Evolutionary conservation across 2,888 invertebrate genomes (phyloP).

Genomic region (Tetragnatha montana): DNA sequence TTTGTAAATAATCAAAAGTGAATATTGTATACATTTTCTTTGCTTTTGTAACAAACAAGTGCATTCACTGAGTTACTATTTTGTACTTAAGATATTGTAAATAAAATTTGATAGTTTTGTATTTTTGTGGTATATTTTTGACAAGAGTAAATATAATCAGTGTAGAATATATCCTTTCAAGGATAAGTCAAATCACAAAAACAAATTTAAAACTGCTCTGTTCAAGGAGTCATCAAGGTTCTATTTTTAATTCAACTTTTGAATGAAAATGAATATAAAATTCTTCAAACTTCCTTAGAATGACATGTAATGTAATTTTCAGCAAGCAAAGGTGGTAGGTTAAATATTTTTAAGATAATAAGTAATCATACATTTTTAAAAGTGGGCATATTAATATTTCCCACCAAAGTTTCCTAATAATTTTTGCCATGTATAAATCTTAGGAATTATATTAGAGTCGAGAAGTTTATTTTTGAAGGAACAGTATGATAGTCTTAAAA

Average conservation of each 20-base stretch:
- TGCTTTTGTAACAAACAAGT: conserved; percentile 34
- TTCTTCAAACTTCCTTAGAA: too few relatives aligned
- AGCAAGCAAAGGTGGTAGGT: too few relatives aligned
- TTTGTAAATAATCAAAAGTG: conserved; percentile 57
- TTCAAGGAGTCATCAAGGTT: not conserved
- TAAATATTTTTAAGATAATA: too few relatives aligned
- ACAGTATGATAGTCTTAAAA: too few relatives aligned
- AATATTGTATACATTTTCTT: conserved; percentile 29
- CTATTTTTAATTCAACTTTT: not conserved
- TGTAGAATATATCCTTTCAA: not conserved
- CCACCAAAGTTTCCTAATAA: too few relatives aligned
- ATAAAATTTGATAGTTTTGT: conserved; percentile 59
- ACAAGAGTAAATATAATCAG: not conserved
- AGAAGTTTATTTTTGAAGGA: too few relatives aligned
- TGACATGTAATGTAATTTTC: too few relatives aligned
- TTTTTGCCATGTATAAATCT: too few relatives aligned
- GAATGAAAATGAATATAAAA: not conserved
- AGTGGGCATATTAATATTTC: too few relatives aligned
- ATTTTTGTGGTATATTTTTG: not conserved
- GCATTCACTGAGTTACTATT: conserved; percentile 48
- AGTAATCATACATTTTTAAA: too few relatives aligned
- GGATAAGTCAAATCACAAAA: not conserved
- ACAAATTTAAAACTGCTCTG: not conserved
- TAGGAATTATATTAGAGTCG: too few relatives aligned
- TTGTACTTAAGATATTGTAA: conserved; percentile 48